These are phyloP conservation scores for Eriocheir sinensis DNA, from an alignment of 1,140 invertebrate species.

Conservation along the genomic window DNA sequence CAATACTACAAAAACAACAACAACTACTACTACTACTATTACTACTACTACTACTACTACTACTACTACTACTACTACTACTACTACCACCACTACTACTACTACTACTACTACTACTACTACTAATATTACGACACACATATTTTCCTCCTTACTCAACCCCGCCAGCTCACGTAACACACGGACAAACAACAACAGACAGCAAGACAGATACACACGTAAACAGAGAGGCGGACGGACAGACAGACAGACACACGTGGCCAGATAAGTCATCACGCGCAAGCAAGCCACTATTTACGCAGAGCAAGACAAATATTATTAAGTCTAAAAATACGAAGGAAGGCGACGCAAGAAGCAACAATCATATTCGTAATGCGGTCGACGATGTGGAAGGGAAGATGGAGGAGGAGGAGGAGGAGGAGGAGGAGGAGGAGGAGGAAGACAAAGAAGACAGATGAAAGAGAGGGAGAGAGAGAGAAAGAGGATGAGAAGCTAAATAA, in stretches of 20 bases:
- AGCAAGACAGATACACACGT: background rate
- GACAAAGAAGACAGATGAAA: background rate
- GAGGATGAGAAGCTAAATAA: background rate
- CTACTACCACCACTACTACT: background rate
- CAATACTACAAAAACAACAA: too few species aligned
- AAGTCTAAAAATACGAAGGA: background rate
- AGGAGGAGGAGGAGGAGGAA: background rate
- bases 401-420: constrained; percentile 18
- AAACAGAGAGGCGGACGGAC: background rate
- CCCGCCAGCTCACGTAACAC: too few species aligned
- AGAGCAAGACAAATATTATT: background rate
- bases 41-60: background rate
- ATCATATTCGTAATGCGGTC: background rate
- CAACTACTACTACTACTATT: too few species aligned
- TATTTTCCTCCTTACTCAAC: background rate
- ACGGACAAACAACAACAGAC: too few species aligned
- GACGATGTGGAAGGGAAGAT: background rate
- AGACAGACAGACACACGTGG: background rate
- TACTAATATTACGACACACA: background rate
- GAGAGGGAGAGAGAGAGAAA: background rate
- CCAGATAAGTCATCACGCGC: background rate
- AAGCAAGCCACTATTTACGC: background rate
- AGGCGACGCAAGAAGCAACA: background rate
- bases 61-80: background rate
- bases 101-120: background rate